Conservation (phyloP, 1,140 invertebrate genomes). For the Hypothenemus hampei region DNA sequence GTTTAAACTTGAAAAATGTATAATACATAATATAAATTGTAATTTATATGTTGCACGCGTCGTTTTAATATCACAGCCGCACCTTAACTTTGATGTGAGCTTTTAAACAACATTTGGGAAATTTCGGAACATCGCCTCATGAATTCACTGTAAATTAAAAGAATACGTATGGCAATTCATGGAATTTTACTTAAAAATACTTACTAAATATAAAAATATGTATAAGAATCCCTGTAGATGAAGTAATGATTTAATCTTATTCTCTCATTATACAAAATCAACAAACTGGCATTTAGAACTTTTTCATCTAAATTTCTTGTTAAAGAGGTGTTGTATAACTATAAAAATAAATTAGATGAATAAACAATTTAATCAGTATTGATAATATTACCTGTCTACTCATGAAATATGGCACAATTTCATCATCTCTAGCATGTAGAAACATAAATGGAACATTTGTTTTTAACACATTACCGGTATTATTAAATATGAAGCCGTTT, state of each 20-base stretch:
- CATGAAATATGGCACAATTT: slow-evolving; percentile 37
- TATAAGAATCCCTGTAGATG: slow-evolving; percentile 32
- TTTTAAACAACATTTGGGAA: slow-evolving; percentile 2
- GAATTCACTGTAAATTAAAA: slow-evolving; percentile 16
- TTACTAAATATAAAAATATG: slow-evolving; percentile 31
- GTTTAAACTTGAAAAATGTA: no score
- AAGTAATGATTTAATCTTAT: slow-evolving; percentile 31
- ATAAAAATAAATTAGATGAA: slow-evolving; percentile 9
- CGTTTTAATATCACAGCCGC: slow-evolving; percentile 27
- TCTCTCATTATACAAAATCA: slow-evolving; percentile 24
- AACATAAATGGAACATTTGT: slow-evolving; percentile 38
- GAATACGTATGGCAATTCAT: neutral
- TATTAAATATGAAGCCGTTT: slow-evolving; percentile 41
- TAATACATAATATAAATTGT: no score
- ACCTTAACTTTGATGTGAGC: slow-evolving; percentile 29
- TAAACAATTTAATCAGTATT: neutral
- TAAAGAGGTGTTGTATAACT: slow-evolving; percentile 30
- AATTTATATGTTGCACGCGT: neutral
- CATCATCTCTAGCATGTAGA: slow-evolving; percentile 41
- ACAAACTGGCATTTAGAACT: slow-evolving; percentile 17
- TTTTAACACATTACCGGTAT: slow-evolving; percentile 28
- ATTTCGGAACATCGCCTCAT: slow-evolving; percentile 2
- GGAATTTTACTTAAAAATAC: slow-evolving; percentile 3
- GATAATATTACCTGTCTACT: slow-evolving; percentile 32
- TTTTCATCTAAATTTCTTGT: slow-evolving; percentile 4